phyloP scores from a whole-genome alignment of 2,888 invertebrate genomes.

The Xestia rhomboidea region DNA sequence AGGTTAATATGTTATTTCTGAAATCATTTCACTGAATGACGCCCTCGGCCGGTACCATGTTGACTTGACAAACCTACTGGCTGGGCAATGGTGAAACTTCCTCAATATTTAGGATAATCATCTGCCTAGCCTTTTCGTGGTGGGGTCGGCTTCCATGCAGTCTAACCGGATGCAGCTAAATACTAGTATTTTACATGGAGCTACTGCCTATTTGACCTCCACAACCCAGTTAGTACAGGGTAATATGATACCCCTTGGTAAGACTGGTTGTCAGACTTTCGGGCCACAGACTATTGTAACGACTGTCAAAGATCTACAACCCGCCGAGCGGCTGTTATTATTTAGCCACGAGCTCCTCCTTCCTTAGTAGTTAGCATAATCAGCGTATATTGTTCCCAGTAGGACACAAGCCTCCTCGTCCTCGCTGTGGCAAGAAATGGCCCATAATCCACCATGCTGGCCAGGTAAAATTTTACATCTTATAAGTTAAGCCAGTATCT shows the following conservation, averaged over 20 bases:
- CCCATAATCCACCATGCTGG: not conserved
- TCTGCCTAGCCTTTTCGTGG: too few species aligned
- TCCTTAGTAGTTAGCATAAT: not conserved
- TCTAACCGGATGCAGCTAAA: too few species aligned
- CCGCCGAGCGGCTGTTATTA: too few species aligned
- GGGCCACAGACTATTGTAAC: too few species aligned
- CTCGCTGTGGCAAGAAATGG: not conserved
- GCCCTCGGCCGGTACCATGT: not conserved
- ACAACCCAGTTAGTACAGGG: too few species aligned
- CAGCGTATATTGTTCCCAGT: not conserved
- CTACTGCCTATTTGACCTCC: too few species aligned
- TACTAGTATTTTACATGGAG: too few species aligned
- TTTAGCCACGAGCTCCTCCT: too few species aligned
- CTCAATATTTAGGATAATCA: not conserved
- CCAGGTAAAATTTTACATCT: not conserved
- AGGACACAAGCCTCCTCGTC: not conserved
- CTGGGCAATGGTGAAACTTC: not conserved
- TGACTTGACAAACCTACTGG: not conserved
- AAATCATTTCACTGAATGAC: not conserved
- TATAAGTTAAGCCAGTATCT: not conserved
- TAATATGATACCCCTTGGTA: too few species aligned
- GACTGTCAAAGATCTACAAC: too few species aligned
- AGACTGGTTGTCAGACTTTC: too few species aligned
- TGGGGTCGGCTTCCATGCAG: too few species aligned
- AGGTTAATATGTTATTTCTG: not conserved